A percentile compares a stretch with the other conserved stretches of the same genome.
Evolutionary conservation across 2,888 invertebrate species (phyloP).

Genomic region (Tenthredo distinguenda): DNA sequence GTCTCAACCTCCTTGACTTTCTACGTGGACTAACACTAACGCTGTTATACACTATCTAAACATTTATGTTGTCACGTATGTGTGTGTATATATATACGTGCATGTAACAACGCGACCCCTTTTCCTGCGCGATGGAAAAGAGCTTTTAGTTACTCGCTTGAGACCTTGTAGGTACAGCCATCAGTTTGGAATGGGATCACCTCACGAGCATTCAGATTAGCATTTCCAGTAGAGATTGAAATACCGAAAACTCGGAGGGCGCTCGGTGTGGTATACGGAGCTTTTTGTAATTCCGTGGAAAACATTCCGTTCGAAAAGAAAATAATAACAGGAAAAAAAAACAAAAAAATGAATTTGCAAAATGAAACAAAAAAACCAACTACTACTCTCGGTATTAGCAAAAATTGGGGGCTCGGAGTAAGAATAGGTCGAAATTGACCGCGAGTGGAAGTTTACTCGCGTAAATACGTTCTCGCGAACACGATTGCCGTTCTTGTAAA

Average conservation of each 20-base stretch:
- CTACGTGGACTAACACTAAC: constrained; percentile 1
- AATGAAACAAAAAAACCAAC: neutral
- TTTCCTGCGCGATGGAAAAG: constrained; percentile 70
- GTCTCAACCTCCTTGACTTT: constrained; percentile 61
- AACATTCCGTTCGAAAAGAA: neutral
- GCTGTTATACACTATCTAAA: neutral
- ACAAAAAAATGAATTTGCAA: neutral
- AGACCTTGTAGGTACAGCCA: constrained; percentile 67
- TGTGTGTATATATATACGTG: neutral
- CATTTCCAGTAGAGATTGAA: constrained; percentile 58
- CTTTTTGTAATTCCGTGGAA: neutral
- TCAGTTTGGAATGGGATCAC: constrained; percentile 72
- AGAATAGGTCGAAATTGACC: constrained; percentile 53
- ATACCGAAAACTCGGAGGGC: neutral
- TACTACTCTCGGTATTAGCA: neutral
- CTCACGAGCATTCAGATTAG: constrained; percentile 58
- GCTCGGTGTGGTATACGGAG: neutral
- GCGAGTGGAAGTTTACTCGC: constrained; percentile 17
- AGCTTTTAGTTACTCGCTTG: constrained; percentile 73
- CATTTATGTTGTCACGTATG: neutral
- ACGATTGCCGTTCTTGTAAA: constrained; percentile 76
- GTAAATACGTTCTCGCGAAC: constrained; percentile 57
- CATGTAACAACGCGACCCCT: constrained; percentile 34
- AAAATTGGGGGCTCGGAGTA: neutral
- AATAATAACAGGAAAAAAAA: neutral